Evolutionary conservation across 2,797 vertebrate genomes (phyloP).

Genomic region (Schizopygopsis malacanthus): DNA sequence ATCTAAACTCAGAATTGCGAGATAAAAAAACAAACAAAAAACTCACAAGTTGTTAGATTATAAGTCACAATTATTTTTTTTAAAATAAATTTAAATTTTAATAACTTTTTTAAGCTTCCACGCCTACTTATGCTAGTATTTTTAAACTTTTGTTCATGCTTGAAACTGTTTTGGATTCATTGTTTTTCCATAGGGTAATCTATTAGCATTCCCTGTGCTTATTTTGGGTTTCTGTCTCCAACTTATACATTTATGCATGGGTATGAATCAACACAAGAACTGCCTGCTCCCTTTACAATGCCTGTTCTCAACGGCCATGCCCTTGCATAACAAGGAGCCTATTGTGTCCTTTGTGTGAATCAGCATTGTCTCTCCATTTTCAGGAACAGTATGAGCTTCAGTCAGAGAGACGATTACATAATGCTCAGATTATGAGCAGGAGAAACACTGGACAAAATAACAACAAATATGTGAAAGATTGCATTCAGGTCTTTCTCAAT

Average conservation of each 20-base stretch:
- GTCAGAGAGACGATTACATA: slow-evolving; percentile 55
- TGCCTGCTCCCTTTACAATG: slow-evolving; percentile 55
- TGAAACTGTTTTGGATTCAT: not conserved
- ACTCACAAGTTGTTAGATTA: not conserved
- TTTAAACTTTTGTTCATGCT: not conserved
- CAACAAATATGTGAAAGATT: not conserved
- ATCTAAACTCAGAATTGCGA: not conserved
- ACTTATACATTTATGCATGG: slow-evolving; percentile 55
- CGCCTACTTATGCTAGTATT: not conserved
- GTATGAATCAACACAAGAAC: slow-evolving; percentile 53
- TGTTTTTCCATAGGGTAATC: slow-evolving; percentile 10
- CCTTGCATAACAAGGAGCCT: slow-evolving; percentile 60
- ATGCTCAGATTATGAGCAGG: slow-evolving; percentile 38
- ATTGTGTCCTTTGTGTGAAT: slow-evolving; percentile 65
- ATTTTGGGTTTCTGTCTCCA: slow-evolving; percentile 43
- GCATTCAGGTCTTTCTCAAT: slow-evolving; percentile 12
- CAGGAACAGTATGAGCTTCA: slow-evolving; percentile 53
- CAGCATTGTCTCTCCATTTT: slow-evolving; percentile 60
- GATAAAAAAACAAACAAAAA: not conserved
- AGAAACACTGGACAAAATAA: slow-evolving; percentile 15
- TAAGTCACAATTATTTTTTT: not conserved
- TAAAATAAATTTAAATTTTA: not conserved
- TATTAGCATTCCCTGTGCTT: slow-evolving; percentile 23
- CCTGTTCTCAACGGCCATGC: slow-evolving; percentile 52
- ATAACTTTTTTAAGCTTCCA: not conserved